Base-by-base conservation (phyloP, 2,888 invertebrate genomes). In the Leptothorax acervorum region DNA sequence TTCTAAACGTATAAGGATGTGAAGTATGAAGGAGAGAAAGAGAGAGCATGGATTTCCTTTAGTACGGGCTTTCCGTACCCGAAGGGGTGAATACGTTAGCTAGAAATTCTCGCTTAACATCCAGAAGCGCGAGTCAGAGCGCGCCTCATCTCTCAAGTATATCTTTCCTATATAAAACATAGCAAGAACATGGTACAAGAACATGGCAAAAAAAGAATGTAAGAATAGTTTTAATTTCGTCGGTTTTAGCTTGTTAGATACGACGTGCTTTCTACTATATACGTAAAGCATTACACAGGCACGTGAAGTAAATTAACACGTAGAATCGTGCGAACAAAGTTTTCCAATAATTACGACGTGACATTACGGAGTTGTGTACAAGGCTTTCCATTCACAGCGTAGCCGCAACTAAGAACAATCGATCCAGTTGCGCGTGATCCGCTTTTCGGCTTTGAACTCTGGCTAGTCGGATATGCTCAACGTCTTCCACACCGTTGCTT, bases 351-450 rank as follows among this genome's bases (percentile, higher is more conserved):
- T 79, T 70, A 48, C n/a, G 15, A 18, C 55, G 55, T 45, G 55
- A 78, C 78, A 57, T 78, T 55, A 78, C 31, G 15, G 48, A 39
- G 71, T 60, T 35, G 45, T 70, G 60, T 35, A 60, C 31, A 31
- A 60, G 31, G 60, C 79, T 70, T 48, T 73, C 73, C 73, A 75
- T 55, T 74, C 62, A 78, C n/a, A 35, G 68, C 23, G 70, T 53
- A 48, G 35, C 57, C 60, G 23, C 79, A 82, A 60, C 75, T 73
- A 68, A 85, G 85, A 84, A 76, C 66, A 78, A 63, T 66, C 85
- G 87, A 89, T 87, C 71, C 63, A 45, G 57, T 78, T 85, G 51
- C 68, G 53, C 87, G 87, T 78, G 89, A 87, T 89, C 81, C 82
- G 81, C 73, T 82, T 85, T 83, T 76, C 87, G 85, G 85, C 76